phyloP scores from a whole-genome alignment of 1,140 invertebrate species.

The Scaptodrosophila lebanonensis region DNA sequence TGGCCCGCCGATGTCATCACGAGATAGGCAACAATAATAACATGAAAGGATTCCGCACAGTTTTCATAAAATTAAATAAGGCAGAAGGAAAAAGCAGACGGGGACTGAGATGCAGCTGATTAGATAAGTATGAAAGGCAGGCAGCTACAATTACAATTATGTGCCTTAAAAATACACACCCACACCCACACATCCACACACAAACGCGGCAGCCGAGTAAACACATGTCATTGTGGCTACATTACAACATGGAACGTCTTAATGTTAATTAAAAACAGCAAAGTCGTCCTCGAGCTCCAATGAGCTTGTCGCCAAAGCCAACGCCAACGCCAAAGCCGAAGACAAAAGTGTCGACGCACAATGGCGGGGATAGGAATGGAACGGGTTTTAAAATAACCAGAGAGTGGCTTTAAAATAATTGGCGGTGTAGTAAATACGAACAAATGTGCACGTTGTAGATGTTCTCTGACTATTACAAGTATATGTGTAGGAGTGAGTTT shows the following conservation, averaged over 20 bases:
- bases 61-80: slow-evolving; percentile 47
- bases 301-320: slow-evolving; percentile 1
- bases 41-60: slow-evolving; percentile 16
- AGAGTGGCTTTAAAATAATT: too few relatives aligned
- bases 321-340: slow-evolving; percentile 10
- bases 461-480: too few relatives aligned
- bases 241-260: slow-evolving; percentile 48
- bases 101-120: slow-evolving; percentile 11
- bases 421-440: too few relatives aligned
- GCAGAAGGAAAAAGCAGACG: slow-evolving; percentile 7
- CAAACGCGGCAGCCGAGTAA: slow-evolving; percentile 26
- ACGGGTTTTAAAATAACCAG: background rate
- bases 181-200: slow-evolving; percentile 11
- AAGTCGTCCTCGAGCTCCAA: slow-evolving; percentile 25
- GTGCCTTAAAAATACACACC: background rate
- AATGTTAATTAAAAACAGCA: slow-evolving; percentile 73
- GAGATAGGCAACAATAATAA: too few relatives aligned
- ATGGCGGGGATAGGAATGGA: background rate
- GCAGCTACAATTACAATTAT: background rate
- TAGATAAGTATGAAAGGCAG: background rate
- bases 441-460: too few relatives aligned
- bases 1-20: slow-evolving; percentile 34
- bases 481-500: too few relatives aligned
- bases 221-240: slow-evolving; percentile 64
- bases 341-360: background rate